Percentiles rank a stretch among this genome's conserved stretches.
phyloP scores from a whole-genome alignment of 1,140 invertebrate species.

The Pteromalus puparum region DNA sequence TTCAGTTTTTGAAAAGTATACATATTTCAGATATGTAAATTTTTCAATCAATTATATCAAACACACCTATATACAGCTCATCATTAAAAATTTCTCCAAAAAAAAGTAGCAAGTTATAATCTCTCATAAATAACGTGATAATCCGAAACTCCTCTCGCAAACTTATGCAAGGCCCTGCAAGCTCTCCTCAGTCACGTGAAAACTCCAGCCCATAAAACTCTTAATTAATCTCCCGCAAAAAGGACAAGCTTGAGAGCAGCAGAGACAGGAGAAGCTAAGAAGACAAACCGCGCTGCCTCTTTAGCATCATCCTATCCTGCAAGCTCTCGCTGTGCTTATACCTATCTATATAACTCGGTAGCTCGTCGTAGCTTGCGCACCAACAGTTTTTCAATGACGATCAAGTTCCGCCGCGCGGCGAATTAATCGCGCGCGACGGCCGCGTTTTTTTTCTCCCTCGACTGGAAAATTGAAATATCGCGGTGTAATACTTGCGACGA shows the following conservation, averaged over 20 bases:
- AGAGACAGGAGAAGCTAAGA: neutral
- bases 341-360: neutral
- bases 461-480: slow-evolving; percentile 47
- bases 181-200: neutral
- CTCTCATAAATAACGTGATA: slow-evolving; percentile 4
- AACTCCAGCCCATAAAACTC: slow-evolving; percentile 21
- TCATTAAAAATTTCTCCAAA: neutral
- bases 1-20: too few relatives aligned
- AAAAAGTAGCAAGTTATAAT: too few relatives aligned
- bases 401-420: slow-evolving; percentile 6
- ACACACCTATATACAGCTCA: too few relatives aligned
- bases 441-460: slow-evolving; percentile 3
- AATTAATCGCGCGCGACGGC: slow-evolving; percentile 25
- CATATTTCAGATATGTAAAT: too few relatives aligned
- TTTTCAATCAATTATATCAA: too few relatives aligned
- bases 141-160: neutral
- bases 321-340: too few relatives aligned
- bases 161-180: neutral
- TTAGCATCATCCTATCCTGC: neutral
- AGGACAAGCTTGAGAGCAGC: neutral
- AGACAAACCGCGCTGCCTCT: slow-evolving; percentile 17
- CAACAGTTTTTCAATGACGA: slow-evolving; percentile 44
- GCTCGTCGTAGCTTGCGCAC: neutral
- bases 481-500: neutral
- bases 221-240: slow-evolving; percentile 35